Evolutionary conservation across 2,797 vertebrate species (phyloP).

Genomic region (Acrossocheilus wenchowensis): DNA sequence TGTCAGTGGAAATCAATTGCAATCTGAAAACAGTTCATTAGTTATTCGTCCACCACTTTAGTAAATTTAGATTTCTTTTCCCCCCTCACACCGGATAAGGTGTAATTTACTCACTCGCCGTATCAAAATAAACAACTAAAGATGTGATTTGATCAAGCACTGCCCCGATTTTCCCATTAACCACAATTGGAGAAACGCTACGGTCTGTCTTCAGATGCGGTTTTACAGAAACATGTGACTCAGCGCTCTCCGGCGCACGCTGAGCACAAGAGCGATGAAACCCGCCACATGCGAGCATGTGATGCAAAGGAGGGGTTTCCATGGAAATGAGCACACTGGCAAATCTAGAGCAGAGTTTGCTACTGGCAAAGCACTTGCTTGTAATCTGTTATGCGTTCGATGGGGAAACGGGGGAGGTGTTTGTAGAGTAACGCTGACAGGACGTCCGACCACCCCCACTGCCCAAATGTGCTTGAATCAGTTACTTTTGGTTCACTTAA

Average conservation of each 20-base stretch:
- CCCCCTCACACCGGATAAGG: not conserved
- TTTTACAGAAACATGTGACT: slow-evolving; percentile 50
- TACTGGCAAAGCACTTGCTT: slow-evolving; percentile 67
- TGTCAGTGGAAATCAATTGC: slow-evolving; percentile 33
- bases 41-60: not conserved
- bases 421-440: slow-evolving; percentile 66
- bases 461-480: slow-evolving; percentile 61
- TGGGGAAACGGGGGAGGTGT: slow-evolving; percentile 55
- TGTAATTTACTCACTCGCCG: slow-evolving; percentile 18
- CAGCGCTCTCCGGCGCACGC: slow-evolving; percentile 4
- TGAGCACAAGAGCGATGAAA: slow-evolving; percentile 16
- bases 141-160: not conserved
- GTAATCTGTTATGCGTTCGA: slow-evolving; percentile 65
- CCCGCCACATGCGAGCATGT: slow-evolving; percentile 55
- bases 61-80: slow-evolving; percentile 17
- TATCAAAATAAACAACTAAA: slow-evolving; percentile 26
- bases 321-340: slow-evolving; percentile 58
- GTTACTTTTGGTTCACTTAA: slow-evolving; percentile 45
- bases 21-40: slow-evolving; percentile 35
- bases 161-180: slow-evolving; percentile 12
- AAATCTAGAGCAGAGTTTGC: slow-evolving; percentile 69
- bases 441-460: slow-evolving; percentile 61
- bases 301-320: slow-evolving; percentile 57
- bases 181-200: slow-evolving; percentile 45
- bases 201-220: slow-evolving; percentile 37